These are phyloP conservation scores for Oryctolagus cuniculus DNA, from an alignment of 2,113 vertebrate genomes.

Conservation along the genomic window DNA sequence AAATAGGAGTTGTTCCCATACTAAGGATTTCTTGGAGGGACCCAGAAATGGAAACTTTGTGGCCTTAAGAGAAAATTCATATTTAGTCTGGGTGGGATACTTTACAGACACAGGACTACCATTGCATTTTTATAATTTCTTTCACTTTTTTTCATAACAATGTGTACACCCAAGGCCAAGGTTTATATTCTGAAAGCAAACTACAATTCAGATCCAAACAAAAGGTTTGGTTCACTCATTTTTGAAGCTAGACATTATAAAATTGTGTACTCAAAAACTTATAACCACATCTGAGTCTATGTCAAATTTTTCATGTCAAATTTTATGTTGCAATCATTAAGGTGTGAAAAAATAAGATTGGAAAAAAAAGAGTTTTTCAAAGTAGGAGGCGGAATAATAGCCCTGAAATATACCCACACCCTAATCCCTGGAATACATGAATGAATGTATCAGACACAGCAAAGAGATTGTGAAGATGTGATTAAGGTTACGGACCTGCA, in stretches of 20 bases:
- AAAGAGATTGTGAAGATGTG: neutral
- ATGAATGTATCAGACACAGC: neutral
- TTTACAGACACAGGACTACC: neutral
- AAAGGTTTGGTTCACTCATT: neutral
- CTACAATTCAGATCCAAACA: neutral
- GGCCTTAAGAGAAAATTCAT: neutral
- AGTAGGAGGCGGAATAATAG: neutral
- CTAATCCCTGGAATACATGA: neutral
- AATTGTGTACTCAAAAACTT: neutral
- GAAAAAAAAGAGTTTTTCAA: neutral
- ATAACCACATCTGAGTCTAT: neutral
- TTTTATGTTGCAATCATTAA: neutral
- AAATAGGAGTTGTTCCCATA: neutral
- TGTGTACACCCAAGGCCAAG: neutral
- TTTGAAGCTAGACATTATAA: neutral
- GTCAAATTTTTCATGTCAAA: too few species aligned
- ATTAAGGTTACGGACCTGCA: neutral
- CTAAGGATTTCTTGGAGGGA: neutral
- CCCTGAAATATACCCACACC: neutral
- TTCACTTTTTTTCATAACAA: neutral
- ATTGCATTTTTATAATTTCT: neutral
- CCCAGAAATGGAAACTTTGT: slow-evolving; percentile 13
- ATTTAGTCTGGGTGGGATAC: neutral
- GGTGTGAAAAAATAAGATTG: neutral
- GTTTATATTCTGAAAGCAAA: slow-evolving; percentile 1